Conservation (phyloP, 2,113 vertebrate species). For the Mastomys coucha region DNA sequence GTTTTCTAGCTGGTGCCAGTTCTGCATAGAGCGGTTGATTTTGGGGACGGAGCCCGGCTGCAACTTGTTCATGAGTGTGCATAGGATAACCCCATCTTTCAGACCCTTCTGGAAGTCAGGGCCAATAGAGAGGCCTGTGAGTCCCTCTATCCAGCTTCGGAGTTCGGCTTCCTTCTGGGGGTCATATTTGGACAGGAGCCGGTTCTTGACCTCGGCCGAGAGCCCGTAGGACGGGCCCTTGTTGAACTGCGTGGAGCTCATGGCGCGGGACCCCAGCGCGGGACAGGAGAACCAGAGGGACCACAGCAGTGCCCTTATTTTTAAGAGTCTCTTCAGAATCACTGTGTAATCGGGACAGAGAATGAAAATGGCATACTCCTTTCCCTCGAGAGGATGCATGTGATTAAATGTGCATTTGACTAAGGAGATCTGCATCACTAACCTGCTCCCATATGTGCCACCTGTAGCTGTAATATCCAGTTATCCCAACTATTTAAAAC, state of each 20-base stretch:
- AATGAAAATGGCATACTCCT: background rate
- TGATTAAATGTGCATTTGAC: background rate
- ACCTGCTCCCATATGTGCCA: background rate
- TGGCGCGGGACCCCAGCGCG: constrained; percentile 31
- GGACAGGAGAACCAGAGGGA: background rate
- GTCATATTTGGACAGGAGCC: no score
- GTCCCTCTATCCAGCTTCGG: no score
- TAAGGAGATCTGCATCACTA: background rate
- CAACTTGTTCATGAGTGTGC: no score
- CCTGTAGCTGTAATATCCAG: background rate
- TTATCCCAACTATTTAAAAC: background rate
- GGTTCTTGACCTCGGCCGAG: constrained; percentile 88
- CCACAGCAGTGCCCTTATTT: no score
- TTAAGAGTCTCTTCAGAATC: background rate
- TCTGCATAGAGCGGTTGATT: no score
- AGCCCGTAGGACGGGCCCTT: constrained; percentile 90
- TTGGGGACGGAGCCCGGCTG: no score
- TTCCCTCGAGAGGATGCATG: constrained; percentile 22
- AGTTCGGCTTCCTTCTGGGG: no score
- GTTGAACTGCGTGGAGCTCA: constrained; percentile 88
- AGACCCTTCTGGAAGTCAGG: no score
- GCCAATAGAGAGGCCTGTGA: no score
- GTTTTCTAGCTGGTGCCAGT: no score
- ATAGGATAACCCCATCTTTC: no score
- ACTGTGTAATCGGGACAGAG: constrained; percentile 36